Percentiles rank a stretch among this genome's conserved stretches.
Evolutionary conservation across 2,113 vertebrate species (phyloP).

Genomic region (Mus musculus): GRCm39 chr13:70609001-70609500

Average conservation of each 20-base stretch:
- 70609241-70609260: not conserved
- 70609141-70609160: not conserved
- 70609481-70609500: not conserved
- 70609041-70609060: not conserved
- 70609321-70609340: not conserved
- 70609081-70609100: not conserved
- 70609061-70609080: not conserved
- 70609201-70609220: not conserved
- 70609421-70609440: not conserved
- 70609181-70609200: not conserved
- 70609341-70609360: fast-evolving
- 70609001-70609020: not conserved
- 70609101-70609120: not conserved
- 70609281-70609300: not conserved
- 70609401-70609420: not conserved
- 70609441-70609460: fast-evolving
- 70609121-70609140: not conserved
- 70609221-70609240: not conserved
- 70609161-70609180: not conserved
- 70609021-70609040: not conserved
- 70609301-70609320: not conserved
- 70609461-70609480: not conserved
- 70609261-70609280: not conserved
- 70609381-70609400: not conserved
- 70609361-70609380: fast-evolving